These are phyloP conservation scores for Gymnoscopelus microlampas DNA, from an alignment of 2,797 vertebrate species.

Conservation along the genomic window DNA sequence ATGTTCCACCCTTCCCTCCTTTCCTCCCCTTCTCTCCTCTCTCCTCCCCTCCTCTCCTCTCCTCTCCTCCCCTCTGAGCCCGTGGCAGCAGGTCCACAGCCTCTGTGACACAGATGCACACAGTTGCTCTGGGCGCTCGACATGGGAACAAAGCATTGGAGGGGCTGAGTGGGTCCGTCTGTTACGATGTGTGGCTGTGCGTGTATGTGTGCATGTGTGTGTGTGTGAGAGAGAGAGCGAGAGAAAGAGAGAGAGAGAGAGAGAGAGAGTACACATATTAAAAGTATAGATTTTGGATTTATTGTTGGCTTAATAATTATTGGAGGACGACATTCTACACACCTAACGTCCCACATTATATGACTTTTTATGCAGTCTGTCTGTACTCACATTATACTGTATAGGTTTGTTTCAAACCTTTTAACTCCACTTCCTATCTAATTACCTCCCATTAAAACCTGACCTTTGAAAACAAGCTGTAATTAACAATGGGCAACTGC, in stretches of 20 bases:
- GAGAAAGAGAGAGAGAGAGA: slow-evolving; percentile 17
- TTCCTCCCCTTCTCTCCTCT: slow-evolving; percentile 22
- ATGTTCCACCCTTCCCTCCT: slow-evolving; percentile 13
- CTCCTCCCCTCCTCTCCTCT: slow-evolving; percentile 36
- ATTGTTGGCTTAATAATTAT: too few relatives aligned
- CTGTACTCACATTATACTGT: neutral
- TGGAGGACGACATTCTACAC: neutral
- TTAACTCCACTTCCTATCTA: slow-evolving; percentile 9
- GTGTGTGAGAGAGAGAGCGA: slow-evolving; percentile 3
- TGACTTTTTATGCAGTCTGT: neutral
- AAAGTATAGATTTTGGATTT: neutral
- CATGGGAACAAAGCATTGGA: slow-evolving; percentile 76
- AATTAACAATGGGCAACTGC: slow-evolving; percentile 12
- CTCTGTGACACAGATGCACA: slow-evolving; percentile 73
- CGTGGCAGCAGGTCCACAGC: slow-evolving; percentile 78
- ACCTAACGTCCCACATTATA: neutral
- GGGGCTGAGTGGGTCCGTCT: slow-evolving; percentile 63
- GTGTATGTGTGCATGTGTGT: slow-evolving; percentile 35
- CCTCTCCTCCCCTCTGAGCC: slow-evolving; percentile 48
- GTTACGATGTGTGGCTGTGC: slow-evolving; percentile 51
- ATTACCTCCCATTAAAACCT: slow-evolving; percentile 23
- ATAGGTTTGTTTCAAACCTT: neutral
- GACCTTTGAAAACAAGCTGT: slow-evolving; percentile 20
- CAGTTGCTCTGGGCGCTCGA: slow-evolving; percentile 67
- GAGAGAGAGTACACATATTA: slow-evolving; percentile 21